Evolutionary conservation across 1,140 invertebrate genomes (phyloP).

Genomic region (Eupristina koningsbergeri): DNA sequence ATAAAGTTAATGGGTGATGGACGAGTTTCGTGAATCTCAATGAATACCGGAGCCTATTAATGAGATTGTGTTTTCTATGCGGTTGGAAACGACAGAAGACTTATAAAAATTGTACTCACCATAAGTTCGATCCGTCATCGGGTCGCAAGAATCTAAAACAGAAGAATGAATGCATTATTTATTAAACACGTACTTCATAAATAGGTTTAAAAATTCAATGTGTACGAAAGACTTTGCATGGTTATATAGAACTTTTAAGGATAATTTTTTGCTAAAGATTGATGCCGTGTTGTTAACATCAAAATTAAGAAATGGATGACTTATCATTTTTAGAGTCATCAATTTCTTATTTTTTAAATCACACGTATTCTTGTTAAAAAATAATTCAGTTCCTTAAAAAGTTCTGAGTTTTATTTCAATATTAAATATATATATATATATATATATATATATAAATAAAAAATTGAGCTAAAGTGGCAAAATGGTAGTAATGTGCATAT

Average conservation of each 20-base stretch:
- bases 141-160: slow-evolving; percentile 68
- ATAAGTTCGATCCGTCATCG: slow-evolving; percentile 65
- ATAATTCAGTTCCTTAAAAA: no score
- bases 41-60: slow-evolving; percentile 9
- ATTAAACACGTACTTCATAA: neutral
- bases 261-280: neutral
- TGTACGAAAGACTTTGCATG: neutral
- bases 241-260: neutral
- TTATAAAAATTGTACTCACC: slow-evolving; percentile 67
- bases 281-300: neutral
- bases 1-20: neutral
- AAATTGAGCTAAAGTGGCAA: no score
- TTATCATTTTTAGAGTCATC: neutral
- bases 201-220: neutral
- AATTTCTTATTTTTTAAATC: no score
- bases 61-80: no score
- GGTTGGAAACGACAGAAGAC: no score
- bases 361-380: no score
- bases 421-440: no score
- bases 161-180: slow-evolving; percentile 41
- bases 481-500: no score
- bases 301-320: neutral
- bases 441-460: no score
- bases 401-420: no score
- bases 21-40: slow-evolving; percentile 30